Base-by-base conservation (phyloP, 2,888 invertebrate species). In the Volucella zonaria region DNA sequence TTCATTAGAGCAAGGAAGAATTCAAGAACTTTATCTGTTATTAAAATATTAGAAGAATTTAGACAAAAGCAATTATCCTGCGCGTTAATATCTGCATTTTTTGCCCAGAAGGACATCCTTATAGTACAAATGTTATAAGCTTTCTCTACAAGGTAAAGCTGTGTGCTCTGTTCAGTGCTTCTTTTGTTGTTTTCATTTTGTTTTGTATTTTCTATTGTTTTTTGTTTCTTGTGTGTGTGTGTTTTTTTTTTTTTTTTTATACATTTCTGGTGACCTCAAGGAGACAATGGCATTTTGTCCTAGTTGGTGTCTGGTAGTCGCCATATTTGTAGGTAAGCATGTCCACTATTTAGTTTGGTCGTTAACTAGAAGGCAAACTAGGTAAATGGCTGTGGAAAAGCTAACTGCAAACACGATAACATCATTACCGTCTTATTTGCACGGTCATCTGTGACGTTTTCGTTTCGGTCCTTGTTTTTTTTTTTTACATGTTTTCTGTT, bases 201-300 rank as follows among this genome's bases (percentile, higher is more conserved):
- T 31, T 31, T 31, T 31, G 64, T 62, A 31, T 18, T 47, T 1
- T 15, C 12, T 1, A 15, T 3, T 58, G 15, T 12, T 70, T 45
- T 66, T 11, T 18, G n/a, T n/a, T n/a, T n/a, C n/a, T n/a, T n/a
- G n/a, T n/a, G 11, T 66, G 38, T 2, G 1, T 18, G 11, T 67
- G 38, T 56, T 62, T 58, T 23, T 59, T 59, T 73, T 38, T 70
- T 12, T 68, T 58, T 70, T 64, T 61, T 38, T 54, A 61, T 43
- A 49, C 58, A 14, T 45, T 74, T 14, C 8, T 54, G 18, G 40
- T 73, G 85, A 81, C 81, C 85, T 85, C 81, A 73, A 68, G 76
- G 68, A 81, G 62, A 62, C 85, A 85, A 62, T 81, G 85, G 73
- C 85, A 85, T 81, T 85, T 85, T 81, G 85, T 76, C 85, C 85